Conservation (phyloP, 2,797 vertebrate genomes). For the Numenius phaeopus region DNA sequence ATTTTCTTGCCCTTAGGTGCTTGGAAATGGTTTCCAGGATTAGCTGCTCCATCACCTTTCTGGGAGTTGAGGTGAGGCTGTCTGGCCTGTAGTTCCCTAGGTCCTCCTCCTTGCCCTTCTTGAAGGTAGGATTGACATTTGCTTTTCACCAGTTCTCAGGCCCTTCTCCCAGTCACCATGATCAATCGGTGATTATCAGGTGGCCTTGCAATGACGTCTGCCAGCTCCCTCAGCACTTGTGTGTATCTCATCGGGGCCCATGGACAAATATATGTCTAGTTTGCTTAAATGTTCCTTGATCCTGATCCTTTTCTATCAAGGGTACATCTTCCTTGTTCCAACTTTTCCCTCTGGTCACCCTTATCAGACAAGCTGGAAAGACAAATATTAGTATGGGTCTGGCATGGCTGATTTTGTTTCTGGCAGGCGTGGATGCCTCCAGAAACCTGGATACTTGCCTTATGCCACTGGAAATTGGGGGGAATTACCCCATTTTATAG, state of each 20-base stretch:
- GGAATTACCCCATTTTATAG: not conserved
- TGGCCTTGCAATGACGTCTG: not conserved
- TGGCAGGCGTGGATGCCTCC: not conserved
- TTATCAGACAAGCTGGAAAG: not conserved
- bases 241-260: not conserved
- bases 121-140: not conserved
- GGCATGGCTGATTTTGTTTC: not conserved
- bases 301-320: not conserved
- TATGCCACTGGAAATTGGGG: not conserved
- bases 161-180: not conserved
- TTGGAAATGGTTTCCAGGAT: not conserved
- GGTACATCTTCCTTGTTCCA: not conserved
- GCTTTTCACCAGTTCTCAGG: not conserved
- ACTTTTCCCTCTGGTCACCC: not conserved
- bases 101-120: not conserved
- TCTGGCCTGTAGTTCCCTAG: not conserved
- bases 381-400: not conserved
- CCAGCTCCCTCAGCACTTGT: not conserved
- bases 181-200: not conserved
- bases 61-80: not conserved
- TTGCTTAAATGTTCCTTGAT: not conserved
- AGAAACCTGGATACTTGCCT: not conserved
- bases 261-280: not conserved
- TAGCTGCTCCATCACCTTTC: not conserved
- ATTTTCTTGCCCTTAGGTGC: not conserved